Conservation (phyloP, 64 coral and sea anemone species). For the Montipora foliosa region DNA sequence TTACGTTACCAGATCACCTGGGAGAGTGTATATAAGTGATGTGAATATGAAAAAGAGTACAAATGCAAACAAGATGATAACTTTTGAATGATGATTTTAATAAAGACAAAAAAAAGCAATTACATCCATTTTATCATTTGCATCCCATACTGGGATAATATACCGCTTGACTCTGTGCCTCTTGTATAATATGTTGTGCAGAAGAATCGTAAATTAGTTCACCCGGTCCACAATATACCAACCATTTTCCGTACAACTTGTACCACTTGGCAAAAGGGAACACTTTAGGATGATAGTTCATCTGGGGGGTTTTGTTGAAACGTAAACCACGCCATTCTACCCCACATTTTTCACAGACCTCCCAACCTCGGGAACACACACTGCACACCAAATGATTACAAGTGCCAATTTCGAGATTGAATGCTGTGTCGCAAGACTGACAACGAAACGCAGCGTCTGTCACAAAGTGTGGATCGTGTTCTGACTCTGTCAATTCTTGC, state of each 20-base stretch:
- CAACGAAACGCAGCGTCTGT: background rate
- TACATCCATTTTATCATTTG: too few relatives aligned
- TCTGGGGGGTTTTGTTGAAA: background rate
- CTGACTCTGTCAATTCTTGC: background rate
- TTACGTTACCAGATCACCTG: too few relatives aligned
- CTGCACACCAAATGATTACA: background rate
- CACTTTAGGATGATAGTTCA: background rate
- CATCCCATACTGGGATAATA: background rate
- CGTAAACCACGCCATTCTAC: background rate
- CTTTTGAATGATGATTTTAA: too few relatives aligned
- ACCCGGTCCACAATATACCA: background rate
- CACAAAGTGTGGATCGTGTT: background rate
- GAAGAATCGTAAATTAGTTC: background rate
- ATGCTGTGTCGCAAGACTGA: background rate
- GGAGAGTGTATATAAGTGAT: too few relatives aligned
- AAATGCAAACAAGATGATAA: too few relatives aligned
- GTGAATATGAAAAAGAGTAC: too few relatives aligned
- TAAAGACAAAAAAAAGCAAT: too few relatives aligned
- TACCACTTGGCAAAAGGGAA: background rate
- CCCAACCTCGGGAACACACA: background rate
- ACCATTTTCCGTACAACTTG: background rate
- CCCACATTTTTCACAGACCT: background rate
- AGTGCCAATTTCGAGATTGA: background rate
- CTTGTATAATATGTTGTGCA: background rate
- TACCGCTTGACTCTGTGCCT: background rate